Base-by-base conservation (phyloP, 2,797 vertebrate species). In the Semotilus atromaculatus region DNA sequence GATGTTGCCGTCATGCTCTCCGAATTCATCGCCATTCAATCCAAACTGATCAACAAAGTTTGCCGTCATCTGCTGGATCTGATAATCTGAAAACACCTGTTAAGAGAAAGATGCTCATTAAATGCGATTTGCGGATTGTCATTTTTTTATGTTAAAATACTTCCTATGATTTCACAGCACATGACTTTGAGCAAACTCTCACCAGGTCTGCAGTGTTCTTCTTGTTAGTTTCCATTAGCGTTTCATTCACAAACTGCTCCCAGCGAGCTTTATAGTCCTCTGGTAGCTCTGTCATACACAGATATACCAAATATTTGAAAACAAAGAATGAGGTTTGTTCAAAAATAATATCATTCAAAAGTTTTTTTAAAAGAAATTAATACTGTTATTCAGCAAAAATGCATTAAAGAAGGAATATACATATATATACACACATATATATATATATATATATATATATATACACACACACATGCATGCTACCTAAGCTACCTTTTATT, bases 61-160 rank as follows among this genome's bases (percentile, higher is more conserved):
- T 1, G 98, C 97, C 0, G 98, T 98, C 97, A 99, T 99, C 94
- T 99, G 98, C 88, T 99, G 98, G 90, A 99, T 97, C 95, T 99
- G 98, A 93, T 99, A 99, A 90, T 99, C 98, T 0, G 97, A 99
- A 93, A 99, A 99, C 5, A 97, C 97, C 98, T 99, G 92, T 76
- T 16, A 23, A 71, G 14, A 81, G 10, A 18, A 78, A 53, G 19
- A 13, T 60, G 21, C 29, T 26, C 10, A 67, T 11, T n/a, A 45
- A 71, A 40, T 13, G 51, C 29, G n/a, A 70, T 14, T 66, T 9
- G 4, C 0, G 1, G 72, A 18, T 4, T 34, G 21, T 26, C 31
- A 7, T 77, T n/a, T 72, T 72, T 10, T 29, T 0, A 26, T 23
- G 5, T 38, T 21, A 16, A 29, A 29, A 70, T 36, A 60, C n/a